A percentile compares a stretch with the other conserved stretches of the same genome.
Evolutionary conservation across 2,888 invertebrate genomes (phyloP).

Genomic region (Netelia virgata): DNA sequence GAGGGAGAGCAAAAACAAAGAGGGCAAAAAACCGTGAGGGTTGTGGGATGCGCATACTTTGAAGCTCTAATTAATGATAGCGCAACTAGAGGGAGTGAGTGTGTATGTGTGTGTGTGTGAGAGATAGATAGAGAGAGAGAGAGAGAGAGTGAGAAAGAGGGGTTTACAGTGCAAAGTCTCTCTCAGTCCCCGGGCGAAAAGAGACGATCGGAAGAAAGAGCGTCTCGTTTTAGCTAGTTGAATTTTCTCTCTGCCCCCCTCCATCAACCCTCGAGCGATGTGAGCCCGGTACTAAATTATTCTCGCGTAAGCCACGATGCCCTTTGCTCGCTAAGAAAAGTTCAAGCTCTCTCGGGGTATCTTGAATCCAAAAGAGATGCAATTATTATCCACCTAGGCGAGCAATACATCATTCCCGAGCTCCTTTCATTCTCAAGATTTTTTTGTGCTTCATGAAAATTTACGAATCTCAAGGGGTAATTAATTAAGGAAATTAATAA

Average conservation of each 20-base stretch:
- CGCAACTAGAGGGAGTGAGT: conserved; percentile 31
- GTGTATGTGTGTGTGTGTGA: not conserved
- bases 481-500: not conserved
- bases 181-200: conserved; percentile 1
- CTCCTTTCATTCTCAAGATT: conserved; percentile 18
- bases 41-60: conserved; percentile 74
- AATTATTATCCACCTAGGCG: conserved; percentile 26
- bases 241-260: conserved; percentile 40
- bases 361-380: conserved; percentile 40
- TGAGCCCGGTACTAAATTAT: conserved; percentile 59
- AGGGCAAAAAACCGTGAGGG: conserved; percentile 65
- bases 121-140: not conserved
- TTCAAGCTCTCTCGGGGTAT: conserved; percentile 17
- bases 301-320: conserved; percentile 38
- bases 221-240: conserved; percentile 53
- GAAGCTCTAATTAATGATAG: conserved; percentile 81
- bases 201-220: conserved; percentile 11
- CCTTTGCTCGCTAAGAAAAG: conserved; percentile 24
- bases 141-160: conserved; percentile 59
- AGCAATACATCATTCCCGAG: conserved; percentile 16
- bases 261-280: conserved; percentile 16
- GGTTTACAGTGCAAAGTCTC: conserved; percentile 18
- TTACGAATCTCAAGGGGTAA: not conserved
- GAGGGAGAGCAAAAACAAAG: conserved; percentile 46
- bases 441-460: not conserved